Percentiles rank a stretch among this genome's conserved stretches.
phyloP scores from a whole-genome alignment of 2,888 invertebrate genomes.

The Zaprionus obscuricornis region DNA sequence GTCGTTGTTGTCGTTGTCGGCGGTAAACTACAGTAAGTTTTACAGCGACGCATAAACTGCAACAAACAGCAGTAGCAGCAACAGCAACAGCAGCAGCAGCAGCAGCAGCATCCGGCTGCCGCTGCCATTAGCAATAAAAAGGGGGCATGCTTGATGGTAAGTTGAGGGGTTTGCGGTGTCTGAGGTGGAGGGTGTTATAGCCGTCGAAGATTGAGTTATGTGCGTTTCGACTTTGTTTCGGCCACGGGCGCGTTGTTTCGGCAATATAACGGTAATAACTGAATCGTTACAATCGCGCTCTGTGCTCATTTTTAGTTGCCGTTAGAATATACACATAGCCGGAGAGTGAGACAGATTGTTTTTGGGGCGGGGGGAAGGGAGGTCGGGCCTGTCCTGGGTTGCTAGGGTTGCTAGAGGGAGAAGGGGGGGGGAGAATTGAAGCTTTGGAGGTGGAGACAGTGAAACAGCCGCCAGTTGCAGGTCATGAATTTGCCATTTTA shows the following conservation, averaged over 20 bases:
- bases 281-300: slow-evolving; percentile 68
- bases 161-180: neutral
- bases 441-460: neutral
- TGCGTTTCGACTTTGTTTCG: slow-evolving; percentile 79
- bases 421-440: neutral
- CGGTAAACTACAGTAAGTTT: slow-evolving; percentile 77
- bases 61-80: slow-evolving; percentile 36
- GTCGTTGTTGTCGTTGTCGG: slow-evolving; percentile 9
- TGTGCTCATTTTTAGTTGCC: slow-evolving; percentile 72
- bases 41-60: slow-evolving; percentile 72
- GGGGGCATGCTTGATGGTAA: slow-evolving; percentile 33
- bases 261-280: slow-evolving; percentile 82
- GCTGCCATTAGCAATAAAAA: slow-evolving; percentile 73
- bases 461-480: slow-evolving; percentile 71
- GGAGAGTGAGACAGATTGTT: too few species aligned
- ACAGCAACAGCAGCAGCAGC: slow-evolving; percentile 1
- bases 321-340: slow-evolving; percentile 62
- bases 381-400: neutral
- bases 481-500: slow-evolving; percentile 84
- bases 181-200: slow-evolving; percentile 20
- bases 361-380: neutral
- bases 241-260: slow-evolving; percentile 62
- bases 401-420: neutral
- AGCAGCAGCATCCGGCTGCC: slow-evolving; percentile 18
- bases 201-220: slow-evolving; percentile 82